Evolutionary conservation across 2,888 invertebrate species (phyloP), one percentile per base, ranked within the genome.

Genomic region (Drosophila algonquin): DNA sequence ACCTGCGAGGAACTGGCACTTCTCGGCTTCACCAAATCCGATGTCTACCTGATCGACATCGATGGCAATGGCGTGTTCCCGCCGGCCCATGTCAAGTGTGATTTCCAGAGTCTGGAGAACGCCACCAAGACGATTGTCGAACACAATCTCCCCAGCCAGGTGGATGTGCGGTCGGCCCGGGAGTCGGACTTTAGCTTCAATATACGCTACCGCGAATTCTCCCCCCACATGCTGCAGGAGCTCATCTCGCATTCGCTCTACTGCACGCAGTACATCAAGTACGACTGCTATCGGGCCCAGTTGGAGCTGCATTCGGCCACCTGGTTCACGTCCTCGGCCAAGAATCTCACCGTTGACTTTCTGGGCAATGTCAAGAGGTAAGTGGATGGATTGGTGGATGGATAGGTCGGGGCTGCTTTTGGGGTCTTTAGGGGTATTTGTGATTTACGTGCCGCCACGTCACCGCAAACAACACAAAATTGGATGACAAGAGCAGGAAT

Each of bases 1-100:
- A 98, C 98, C 0, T 98, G 98, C 90, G 98, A 98, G 92, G 98
- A 98, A 89, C 91, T 98, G 64, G 98, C 97, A 0, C 93, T 98
- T 8, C 93, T 98, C 16, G 98, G 98, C 0, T 97, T 96, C 87
- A 97, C 96, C 0, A 95, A 97, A 80, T 97, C 98, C 45, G 98
- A 98, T 81, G 97, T 98, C 0, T 98, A 98, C 90, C 94, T 96
- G 52, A 97, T 98, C 81, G 98, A 98, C 90, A 97, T 98, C 60
- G 98, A 98, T 90, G 98, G 98, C 0, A 97, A 97, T 90, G 98
- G 98, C 0, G 95, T 96, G 65, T 97, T 97, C 89, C 97, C 98
- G 3, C 98, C 98, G 0, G 97, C 97, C 0, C 95, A 97, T 87
- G 98, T 98, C 0, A 96, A 97, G 85, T 98, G 98, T 90, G 97